Percentiles rank a stretch among this genome's conserved stretches.
These are phyloP conservation scores for Charina bottae DNA, from an alignment of 2,113 vertebrate species.

Conservation along the genomic window DNA sequence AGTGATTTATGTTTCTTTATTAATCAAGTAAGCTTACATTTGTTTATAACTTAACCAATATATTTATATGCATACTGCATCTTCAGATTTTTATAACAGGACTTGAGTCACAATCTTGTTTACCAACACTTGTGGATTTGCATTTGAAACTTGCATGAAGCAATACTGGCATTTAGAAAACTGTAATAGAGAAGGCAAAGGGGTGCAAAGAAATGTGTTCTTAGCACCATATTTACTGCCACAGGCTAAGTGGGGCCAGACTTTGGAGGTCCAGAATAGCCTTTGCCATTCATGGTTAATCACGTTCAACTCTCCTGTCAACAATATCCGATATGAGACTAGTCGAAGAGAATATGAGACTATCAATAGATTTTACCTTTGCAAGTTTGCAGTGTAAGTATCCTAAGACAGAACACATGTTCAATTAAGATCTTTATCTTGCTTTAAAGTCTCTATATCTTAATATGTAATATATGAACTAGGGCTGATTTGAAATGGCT, in stretches of 20 bases:
- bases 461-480: background rate
- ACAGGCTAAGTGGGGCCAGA: background rate
- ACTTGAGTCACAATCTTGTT: slow-evolving; percentile 17
- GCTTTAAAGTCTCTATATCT: background rate
- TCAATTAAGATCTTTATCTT: slow-evolving; percentile 10
- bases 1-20: slow-evolving; percentile 50
- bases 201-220: background rate
- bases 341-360: background rate
- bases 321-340: no score
- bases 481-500: background rate
- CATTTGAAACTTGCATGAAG: background rate
- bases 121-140: slow-evolving; percentile 31
- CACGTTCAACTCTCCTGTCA: background rate
- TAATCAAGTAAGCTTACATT: slow-evolving; percentile 51
- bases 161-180: slow-evolving; percentile 7
- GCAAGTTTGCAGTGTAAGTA: fast-evolving
- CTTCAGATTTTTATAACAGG: slow-evolving; percentile 52
- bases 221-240: fast-evolving
- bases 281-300: background rate
- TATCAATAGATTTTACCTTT: fast-evolving
- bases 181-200: background rate
- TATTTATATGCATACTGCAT: slow-evolving; percentile 51
- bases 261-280: fast-evolving
- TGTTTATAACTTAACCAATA: slow-evolving; percentile 34
- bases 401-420: fast-evolving